These are phyloP conservation scores for Paramormyrops hopkinsi DNA, from an alignment of 2,797 vertebrate genomes.

Conservation along the genomic window DNA sequence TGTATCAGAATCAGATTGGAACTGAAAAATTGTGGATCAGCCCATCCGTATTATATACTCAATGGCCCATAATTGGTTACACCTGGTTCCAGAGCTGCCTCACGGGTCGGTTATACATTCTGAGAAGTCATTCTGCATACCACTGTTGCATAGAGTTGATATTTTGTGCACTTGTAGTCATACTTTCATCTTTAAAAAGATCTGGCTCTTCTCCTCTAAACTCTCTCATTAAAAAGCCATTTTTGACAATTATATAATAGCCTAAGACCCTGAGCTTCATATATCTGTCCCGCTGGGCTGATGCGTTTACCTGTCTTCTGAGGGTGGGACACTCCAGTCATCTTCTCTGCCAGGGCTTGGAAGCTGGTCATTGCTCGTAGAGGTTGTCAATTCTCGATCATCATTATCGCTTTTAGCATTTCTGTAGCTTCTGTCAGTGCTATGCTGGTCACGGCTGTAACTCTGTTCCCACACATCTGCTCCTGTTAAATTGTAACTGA, in stretches of 20 bases:
- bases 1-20: not conserved
- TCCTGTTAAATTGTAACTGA: not conserved
- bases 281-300: not conserved
- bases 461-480: not conserved
- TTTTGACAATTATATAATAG: not conserved
- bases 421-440: not conserved
- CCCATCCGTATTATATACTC: not conserved
- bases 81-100: not conserved
- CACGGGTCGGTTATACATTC: not conserved
- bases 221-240: not conserved
- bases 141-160: not conserved
- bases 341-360: slow-evolving; percentile 11
- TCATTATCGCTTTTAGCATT: not conserved
- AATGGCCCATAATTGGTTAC: not conserved
- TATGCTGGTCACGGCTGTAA: not conserved
- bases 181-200: not conserved
- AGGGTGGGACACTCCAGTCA: not conserved
- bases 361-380: slow-evolving; percentile 15
- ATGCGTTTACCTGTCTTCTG: slow-evolving; percentile 48
- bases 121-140: not conserved
- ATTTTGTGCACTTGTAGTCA: not conserved
- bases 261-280: not conserved
- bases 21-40: not conserved
- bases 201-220: not conserved
- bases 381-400: slow-evolving; percentile 17